Percentiles rank a stretch among this genome's conserved stretches.
These are phyloP conservation scores for Lasius platythorax DNA, from an alignment of 2,888 invertebrate species.

Conservation along the genomic window DNA sequence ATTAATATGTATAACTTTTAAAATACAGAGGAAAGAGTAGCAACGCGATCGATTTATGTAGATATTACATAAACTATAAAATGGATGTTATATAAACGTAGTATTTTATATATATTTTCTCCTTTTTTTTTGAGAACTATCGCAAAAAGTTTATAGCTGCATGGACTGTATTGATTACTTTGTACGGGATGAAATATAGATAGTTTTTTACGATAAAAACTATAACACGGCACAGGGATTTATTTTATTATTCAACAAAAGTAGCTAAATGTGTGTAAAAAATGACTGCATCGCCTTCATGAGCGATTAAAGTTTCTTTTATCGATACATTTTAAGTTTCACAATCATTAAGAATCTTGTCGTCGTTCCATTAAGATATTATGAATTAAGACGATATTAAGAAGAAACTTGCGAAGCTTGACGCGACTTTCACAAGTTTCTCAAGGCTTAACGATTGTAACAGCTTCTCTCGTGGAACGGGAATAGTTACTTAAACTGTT, in stretches of 20 bases:
- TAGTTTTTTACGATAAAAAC: conserved; percentile 15
- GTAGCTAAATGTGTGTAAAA: background rate
- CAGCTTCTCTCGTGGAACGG: conserved; percentile 26
- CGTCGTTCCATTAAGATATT: conserved; percentile 69
- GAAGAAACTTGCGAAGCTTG: conserved; percentile 55
- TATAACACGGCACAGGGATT: background rate
- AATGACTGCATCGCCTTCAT: background rate
- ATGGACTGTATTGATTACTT: conserved; percentile 28
- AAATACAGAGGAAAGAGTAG: background rate
- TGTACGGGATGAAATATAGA: conserved; percentile 10
- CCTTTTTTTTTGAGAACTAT: conserved; percentile 19
- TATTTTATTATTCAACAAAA: conserved; percentile 3
- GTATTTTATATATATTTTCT: background rate
- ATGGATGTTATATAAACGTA: background rate
- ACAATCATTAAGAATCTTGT: conserved; percentile 60
- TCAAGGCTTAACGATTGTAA: conserved; percentile 7
- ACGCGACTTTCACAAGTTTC: conserved; percentile 22
- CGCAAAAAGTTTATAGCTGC: conserved; percentile 26
- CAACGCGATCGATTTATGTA: conserved; percentile 43
- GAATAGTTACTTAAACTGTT: background rate
- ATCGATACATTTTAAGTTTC: conserved; percentile 48
- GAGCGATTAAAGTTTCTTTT: conserved; percentile 21
- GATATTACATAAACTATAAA: conserved; percentile 3
- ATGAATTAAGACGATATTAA: conserved; percentile 55
- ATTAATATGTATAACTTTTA: conserved; percentile 21